These are phyloP conservation scores for Meiosimyza decipiens DNA, from an alignment of 2,888 invertebrate species.

Conservation along the genomic window DNA sequence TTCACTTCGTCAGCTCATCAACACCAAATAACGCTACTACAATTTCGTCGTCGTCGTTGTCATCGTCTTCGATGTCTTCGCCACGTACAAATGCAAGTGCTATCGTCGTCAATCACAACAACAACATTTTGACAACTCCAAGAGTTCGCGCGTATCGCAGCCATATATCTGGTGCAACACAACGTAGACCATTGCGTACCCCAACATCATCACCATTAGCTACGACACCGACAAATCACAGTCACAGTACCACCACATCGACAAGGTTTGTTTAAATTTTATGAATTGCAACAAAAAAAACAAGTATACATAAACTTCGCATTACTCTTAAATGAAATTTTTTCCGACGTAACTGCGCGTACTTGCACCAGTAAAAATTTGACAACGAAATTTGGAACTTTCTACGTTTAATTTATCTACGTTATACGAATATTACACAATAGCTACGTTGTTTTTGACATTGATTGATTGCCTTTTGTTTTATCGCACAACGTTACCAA, in stretches of 20 bases:
- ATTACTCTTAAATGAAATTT: background rate
- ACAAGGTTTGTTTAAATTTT: constrained; percentile 63
- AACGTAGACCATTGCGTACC: constrained; percentile 65
- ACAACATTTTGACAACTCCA: constrained; percentile 51
- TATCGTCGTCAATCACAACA: constrained; percentile 47
- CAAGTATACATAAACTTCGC: constrained; percentile 1
- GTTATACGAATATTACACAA: no score
- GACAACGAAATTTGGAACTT: no score
- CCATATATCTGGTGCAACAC: constrained; percentile 51
- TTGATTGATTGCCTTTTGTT: no score
- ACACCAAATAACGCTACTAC: constrained; percentile 28
- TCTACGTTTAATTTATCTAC: no score
- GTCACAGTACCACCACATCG: constrained; percentile 60
- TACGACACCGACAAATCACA: constrained; percentile 54
- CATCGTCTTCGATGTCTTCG: constrained; percentile 29
- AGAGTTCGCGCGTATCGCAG: constrained; percentile 57
- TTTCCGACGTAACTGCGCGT: background rate
- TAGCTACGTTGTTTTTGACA: no score
- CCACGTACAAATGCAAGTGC: constrained; percentile 34
- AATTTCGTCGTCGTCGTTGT: constrained; percentile 9
- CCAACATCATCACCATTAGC: constrained; percentile 65
- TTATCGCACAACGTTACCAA: no score
- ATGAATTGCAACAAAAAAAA: constrained; percentile 30
- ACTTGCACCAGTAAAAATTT: no score
- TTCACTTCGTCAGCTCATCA: constrained; percentile 43